Evolutionary conservation across 2,797 vertebrate species (phyloP).

Genomic region (Kryptolebias ocellatus): DNA sequence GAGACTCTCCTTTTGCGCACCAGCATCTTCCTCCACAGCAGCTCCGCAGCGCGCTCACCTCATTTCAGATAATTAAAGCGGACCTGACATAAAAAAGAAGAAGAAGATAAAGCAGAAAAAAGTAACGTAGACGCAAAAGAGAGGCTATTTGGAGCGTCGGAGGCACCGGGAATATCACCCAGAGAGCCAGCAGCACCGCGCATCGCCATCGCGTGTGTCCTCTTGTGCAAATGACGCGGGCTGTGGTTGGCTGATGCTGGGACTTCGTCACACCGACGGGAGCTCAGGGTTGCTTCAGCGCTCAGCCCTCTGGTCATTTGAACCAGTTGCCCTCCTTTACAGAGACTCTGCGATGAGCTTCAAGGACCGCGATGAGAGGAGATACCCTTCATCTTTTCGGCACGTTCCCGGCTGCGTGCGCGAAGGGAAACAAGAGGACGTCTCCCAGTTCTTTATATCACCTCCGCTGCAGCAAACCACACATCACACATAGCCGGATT

Average conservation of each 20-base stretch:
- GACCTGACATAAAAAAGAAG: constrained; percentile 1
- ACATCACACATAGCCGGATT: too few species aligned
- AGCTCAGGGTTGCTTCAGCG: constrained; percentile 59
- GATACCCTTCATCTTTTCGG: neutral
- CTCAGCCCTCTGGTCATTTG: constrained; percentile 43
- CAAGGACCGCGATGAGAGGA: neutral
- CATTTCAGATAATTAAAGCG: constrained; percentile 7
- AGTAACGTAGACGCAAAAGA: neutral
- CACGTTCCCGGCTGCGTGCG: too few species aligned
- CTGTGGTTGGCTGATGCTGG: constrained; percentile 77
- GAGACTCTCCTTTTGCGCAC: constrained; percentile 66
- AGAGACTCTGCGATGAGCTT: constrained; percentile 8
- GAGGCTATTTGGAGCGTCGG: constrained; percentile 2
- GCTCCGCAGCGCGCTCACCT: constrained; percentile 21
- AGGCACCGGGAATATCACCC: constrained; percentile 29
- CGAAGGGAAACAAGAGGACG: too few species aligned
- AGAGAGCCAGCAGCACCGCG: constrained; percentile 49
- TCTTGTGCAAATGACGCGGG: constrained; percentile 72
- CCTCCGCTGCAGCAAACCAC: too few species aligned
- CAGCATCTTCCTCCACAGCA: constrained; percentile 44
- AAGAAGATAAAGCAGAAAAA: too few species aligned
- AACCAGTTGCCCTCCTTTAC: constrained; percentile 45
- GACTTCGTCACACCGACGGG: constrained; percentile 66
- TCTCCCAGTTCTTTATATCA: too few species aligned
- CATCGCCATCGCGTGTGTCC: constrained; percentile 56